These are phyloP conservation scores for Pteruthius melanotis DNA, from an alignment of 2,113 vertebrate species.

Conservation along the genomic window DNA sequence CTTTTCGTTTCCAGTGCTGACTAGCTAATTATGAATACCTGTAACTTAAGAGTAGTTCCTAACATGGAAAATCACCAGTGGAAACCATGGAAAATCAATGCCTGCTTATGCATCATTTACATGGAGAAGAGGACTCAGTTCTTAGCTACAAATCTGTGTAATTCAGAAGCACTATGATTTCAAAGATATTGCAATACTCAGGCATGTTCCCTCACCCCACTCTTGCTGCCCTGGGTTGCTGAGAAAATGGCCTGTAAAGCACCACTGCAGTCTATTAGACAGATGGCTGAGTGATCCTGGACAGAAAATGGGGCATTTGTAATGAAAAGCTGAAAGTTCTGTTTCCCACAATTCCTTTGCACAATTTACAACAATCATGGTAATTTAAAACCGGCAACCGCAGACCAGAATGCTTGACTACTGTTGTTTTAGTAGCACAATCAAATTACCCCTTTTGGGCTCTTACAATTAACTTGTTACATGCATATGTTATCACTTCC, in stretches of 20 bases:
- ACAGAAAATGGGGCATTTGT: not conserved
- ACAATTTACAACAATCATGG: not conserved
- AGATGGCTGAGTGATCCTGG: not conserved
- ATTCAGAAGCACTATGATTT: not conserved
- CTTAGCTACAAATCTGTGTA: not conserved
- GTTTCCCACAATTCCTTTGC: not conserved
- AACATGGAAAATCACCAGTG: rapidly evolving
- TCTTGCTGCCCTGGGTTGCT: not conserved
- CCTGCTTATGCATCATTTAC: not conserved
- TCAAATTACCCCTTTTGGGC: not conserved
- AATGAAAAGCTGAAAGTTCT: slow-evolving; percentile 11
- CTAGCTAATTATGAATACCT: not conserved
- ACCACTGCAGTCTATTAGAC: not conserved
- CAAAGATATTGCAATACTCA: not conserved
- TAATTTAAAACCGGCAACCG: not conserved
- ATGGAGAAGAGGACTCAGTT: not conserved
- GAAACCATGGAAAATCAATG: rapidly evolving
- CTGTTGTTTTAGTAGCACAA: slow-evolving; percentile 1
- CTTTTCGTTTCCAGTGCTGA: rapidly evolving
- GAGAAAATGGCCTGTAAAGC: not conserved
- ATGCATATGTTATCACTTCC: slow-evolving; percentile 26
- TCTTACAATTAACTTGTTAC: slow-evolving; percentile 29
- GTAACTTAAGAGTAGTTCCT: not conserved
- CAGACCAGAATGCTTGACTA: not conserved
- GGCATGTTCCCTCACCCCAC: not conserved